Percentiles rank a stretch among this genome's conserved stretches.
phyloP scores from a whole-genome alignment of 2,888 invertebrate species.

The Lamproptera curius region DNA sequence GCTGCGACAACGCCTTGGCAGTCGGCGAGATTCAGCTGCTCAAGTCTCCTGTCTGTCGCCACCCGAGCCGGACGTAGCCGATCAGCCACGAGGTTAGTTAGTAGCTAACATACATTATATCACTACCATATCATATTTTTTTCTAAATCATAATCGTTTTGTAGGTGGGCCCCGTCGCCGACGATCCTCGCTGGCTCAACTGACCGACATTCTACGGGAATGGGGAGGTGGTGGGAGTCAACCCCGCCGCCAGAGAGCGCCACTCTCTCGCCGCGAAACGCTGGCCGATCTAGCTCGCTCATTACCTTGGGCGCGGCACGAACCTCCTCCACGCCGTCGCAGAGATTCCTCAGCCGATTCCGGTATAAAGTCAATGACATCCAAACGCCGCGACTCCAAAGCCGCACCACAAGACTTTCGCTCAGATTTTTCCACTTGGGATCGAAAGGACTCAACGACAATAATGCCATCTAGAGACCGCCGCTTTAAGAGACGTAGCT shows the following conservation, averaged over 20 bases:
- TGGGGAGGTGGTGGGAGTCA: constrained; percentile 85
- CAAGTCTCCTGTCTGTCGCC: constrained; percentile 92
- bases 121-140: no score
- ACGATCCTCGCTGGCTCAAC: constrained; percentile 91
- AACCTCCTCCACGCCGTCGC: constrained; percentile 82
- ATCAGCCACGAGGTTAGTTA: constrained; percentile 53
- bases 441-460: constrained; percentile 82
- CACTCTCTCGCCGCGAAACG: constrained; percentile 90
- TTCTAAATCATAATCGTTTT: no score
- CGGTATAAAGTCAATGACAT: constrained; percentile 86
- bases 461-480: constrained; percentile 63
- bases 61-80: constrained; percentile 87
- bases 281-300: constrained; percentile 92
- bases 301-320: constrained; percentile 86
- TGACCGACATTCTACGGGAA: constrained; percentile 92
- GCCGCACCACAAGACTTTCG: constrained; percentile 81
- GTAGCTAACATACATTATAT: no score
- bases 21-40: constrained; percentile 92
- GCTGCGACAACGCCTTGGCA: constrained; percentile 89
- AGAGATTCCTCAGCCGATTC: constrained; percentile 93
- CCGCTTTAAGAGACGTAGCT: constrained; percentile 78
- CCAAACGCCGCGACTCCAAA: constrained; percentile 85
- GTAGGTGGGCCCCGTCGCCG: constrained; percentile 83
- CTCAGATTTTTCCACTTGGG: constrained; percentile 83
- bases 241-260: constrained; percentile 78